These are phyloP conservation scores for Puma concolor DNA, from an alignment of 2,113 vertebrate species.

Conservation along the genomic window DNA sequence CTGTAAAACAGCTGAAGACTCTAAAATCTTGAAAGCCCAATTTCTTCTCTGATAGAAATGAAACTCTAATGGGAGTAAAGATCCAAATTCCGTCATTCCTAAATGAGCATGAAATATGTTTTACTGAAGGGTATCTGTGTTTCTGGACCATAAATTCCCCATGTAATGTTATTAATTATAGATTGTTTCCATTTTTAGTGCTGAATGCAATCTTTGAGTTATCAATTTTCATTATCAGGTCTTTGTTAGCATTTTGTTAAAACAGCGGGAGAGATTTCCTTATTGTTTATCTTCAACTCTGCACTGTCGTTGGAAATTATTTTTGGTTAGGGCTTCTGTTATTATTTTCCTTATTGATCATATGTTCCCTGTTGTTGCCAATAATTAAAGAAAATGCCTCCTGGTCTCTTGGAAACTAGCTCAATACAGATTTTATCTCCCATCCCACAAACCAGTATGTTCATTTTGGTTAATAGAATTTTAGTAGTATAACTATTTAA, in stretches of 20 bases:
- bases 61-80: background rate
- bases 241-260: constrained; percentile 14
- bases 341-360: constrained; percentile 68
- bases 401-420: constrained; percentile 66
- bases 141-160: background rate
- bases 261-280: constrained; percentile 15
- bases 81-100: background rate
- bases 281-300: constrained; percentile 41
- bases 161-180: background rate
- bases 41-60: background rate
- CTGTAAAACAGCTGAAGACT: background rate
- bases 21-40: background rate
- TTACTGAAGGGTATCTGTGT: background rate
- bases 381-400: constrained; percentile 38
- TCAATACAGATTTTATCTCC: constrained; percentile 58
- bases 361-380: constrained; percentile 72
- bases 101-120: background rate
- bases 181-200: background rate
- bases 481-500: constrained; percentile 40
- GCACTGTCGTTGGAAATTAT: constrained; percentile 55
- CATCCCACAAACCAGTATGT: constrained; percentile 51
- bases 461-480: constrained; percentile 69
- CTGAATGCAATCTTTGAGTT: background rate
- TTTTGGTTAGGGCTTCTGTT: constrained; percentile 68
- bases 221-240: background rate